Evolutionary conservation across 2,888 invertebrate genomes (phyloP), one percentile per base, ranked within the genome.

Genomic region (Lepeophtheirus nordmannii): DNA sequence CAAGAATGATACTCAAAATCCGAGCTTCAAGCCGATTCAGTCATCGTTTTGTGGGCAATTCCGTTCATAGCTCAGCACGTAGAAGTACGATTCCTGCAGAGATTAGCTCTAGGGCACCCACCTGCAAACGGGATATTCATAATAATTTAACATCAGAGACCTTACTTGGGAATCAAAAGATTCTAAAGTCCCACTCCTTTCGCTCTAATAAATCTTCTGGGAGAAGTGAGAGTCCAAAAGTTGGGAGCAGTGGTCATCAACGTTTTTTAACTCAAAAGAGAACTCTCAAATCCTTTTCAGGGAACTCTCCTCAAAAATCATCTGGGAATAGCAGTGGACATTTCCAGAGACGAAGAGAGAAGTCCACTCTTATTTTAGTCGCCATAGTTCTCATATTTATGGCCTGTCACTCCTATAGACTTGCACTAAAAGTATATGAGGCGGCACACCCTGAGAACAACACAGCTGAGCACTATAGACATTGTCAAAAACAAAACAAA

Each of bases 21-120:
- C 20, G 60, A 38, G 60, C 60, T 22, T 60, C 60, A 20, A 60
- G 38, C 23, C 30, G 38, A 17, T 60, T 60, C 60, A 60, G 60
- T 22, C 60, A 60, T 60, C 60, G 60, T 10, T 60, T 60, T 37
- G 60, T 60, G 60, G 60, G 60, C 60, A 23, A 23, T 11, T 22
- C 57, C 23, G 22, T 1, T 30, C 57, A 57, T 30, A 57, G 57
- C 11, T 57, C 57, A 11, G 9, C 57, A 57, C 57, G n/a, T 11
- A 20, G 22, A 11, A 22, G 57, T 20, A 57, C 30, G 30, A 30
- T 30, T 30, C 3, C 30, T 5, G 30, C 30, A 2, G 30, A 30
- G 30, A 30, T 30, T 7, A 30, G 2, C 3, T 30, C 30, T 30
- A 30, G n/a, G n/a, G n/a, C 30, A 30, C 7, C 30, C 7, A 7